phyloP scores from a whole-genome alignment of 1,140 invertebrate species.

The Bathynomus jamesi region DNA sequence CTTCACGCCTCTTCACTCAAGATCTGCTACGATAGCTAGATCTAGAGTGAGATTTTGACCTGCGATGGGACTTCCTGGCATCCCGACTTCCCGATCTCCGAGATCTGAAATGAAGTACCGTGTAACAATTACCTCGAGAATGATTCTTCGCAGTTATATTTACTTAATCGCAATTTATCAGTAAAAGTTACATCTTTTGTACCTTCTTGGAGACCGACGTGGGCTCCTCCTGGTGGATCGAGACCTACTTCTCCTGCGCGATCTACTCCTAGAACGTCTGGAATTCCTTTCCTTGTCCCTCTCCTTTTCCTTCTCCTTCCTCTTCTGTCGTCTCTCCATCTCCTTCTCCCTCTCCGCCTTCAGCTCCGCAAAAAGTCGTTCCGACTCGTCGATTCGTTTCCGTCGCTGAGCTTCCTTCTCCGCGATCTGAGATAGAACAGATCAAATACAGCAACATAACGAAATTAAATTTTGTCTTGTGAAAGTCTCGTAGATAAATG shows the following conservation, averaged over 20 bases:
- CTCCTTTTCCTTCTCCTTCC: constrained; percentile 3
- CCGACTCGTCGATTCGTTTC: constrained; percentile 10
- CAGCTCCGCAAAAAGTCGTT: constrained; percentile 5
- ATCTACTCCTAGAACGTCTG: constrained; percentile 3
- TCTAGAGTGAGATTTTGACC: neutral
- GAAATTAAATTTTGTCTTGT: neutral
- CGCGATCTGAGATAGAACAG: constrained; percentile 11
- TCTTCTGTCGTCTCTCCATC: constrained; percentile 6
- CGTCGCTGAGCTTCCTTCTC: constrained; percentile 16
- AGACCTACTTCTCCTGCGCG: neutral
- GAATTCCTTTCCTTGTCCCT: constrained; percentile 1
- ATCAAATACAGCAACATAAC: no score
- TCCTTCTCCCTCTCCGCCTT: constrained; percentile 15
- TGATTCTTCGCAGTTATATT: no score
- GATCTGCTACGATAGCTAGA: neutral
- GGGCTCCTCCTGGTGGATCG: neutral
- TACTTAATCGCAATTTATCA: no score
- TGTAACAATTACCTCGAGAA: no score
- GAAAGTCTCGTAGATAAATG: neutral
- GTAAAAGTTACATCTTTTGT: no score
- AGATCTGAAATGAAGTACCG: neutral
- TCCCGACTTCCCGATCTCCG: neutral
- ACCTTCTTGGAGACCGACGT: constrained; percentile 12
- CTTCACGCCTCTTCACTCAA: neutral
- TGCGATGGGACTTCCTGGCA: neutral